Base-by-base conservation (phyloP, 2,888 invertebrate species). In the Rhagophthalmus giganteus region DNA sequence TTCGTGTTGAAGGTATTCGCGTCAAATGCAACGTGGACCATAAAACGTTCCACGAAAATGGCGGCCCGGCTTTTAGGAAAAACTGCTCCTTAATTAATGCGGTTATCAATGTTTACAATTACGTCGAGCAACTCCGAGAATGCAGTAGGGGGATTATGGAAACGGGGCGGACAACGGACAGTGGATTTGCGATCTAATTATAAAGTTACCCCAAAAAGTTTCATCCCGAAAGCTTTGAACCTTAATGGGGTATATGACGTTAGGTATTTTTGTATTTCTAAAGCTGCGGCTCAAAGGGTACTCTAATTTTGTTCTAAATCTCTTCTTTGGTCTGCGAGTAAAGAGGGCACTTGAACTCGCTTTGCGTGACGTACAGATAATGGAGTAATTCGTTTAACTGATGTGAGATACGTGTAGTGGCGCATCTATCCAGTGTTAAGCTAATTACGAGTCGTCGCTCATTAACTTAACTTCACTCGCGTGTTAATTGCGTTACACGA, bases 371-470 rank as follows among this genome's bases (percentile, higher is more conserved):
- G 44, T 55, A 50, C 52, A 50, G 58, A 55, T 63, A 61, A 61
- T 59, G 57, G 55, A 45, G 50, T 64, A 65, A 65, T 63, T 59
- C 55, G 57, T 59, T 66, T 64, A 60, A 57, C 54, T 55, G 63
- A 64, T 61, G 64, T 57, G 57, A 62, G 64, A 66, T 65, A 60
- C 64, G 59, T 65, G 64, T 67, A 63, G 63, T 62, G 65, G 63
- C 59, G 65, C 68, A 73, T 71, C 71, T 71, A 72, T 70, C 67
- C 63, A 63, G 64, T 64, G 67, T 66, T 71, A 72, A 74, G 68
- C 69, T 67, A 71, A 73, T 74, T 73, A 73, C 58, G 59, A 70
- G 70, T 73, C 72, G 69, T 70, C 72, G 66, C 71, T 73, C 70
- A 72, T 73, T 73, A 72, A 69, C 72, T 70, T 70, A 70, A 71